A percentile compares a stretch with the other conserved stretches of the same genome.
phyloP scores from a whole-genome alignment of 37 sponge, comb jelly and placozoan species.

The Haliclona indistincta region DNA sequence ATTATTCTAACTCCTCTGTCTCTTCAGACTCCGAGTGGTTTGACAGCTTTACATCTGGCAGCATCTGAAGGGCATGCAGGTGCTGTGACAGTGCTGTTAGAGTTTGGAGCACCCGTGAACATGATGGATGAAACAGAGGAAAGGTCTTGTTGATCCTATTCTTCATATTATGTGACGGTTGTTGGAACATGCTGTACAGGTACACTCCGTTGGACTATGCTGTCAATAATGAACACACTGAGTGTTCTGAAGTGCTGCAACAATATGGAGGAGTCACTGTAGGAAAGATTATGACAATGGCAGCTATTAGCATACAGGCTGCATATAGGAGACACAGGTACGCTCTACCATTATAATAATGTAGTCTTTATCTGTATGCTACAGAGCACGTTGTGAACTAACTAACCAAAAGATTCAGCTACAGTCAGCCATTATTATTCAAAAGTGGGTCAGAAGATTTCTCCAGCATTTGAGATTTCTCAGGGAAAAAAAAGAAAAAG shows the following conservation, averaged over 20 bases:
- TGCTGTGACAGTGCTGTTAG: constrained; percentile 30
- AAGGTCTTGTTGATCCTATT: constrained; percentile 20
- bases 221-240: constrained; percentile 12
- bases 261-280: constrained; percentile 42
- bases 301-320: constrained; percentile 66
- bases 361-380: background rate
- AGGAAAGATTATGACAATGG: constrained; percentile 38
- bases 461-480: constrained; percentile 29
- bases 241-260: constrained; percentile 41
- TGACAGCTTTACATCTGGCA: constrained; percentile 56
- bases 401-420: constrained; percentile 4
- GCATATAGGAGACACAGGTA: constrained; percentile 68
- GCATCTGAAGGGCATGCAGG: constrained; percentile 47
- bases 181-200: constrained; percentile 6
- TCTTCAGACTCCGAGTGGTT: constrained; percentile 49
- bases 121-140: constrained; percentile 53
- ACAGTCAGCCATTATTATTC: constrained; percentile 42
- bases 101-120: constrained; percentile 48
- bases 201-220: constrained; percentile 76
- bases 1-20: too few species aligned
- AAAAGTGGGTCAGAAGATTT: constrained; percentile 23
- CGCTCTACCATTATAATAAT: background rate
- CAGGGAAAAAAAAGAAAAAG: constrained; percentile 16
- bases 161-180: background rate
- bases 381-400: constrained; percentile 20